Evolutionary conservation across 2,888 invertebrate species (phyloP).

Genomic region (Hirudinaria manillensis): DNA sequence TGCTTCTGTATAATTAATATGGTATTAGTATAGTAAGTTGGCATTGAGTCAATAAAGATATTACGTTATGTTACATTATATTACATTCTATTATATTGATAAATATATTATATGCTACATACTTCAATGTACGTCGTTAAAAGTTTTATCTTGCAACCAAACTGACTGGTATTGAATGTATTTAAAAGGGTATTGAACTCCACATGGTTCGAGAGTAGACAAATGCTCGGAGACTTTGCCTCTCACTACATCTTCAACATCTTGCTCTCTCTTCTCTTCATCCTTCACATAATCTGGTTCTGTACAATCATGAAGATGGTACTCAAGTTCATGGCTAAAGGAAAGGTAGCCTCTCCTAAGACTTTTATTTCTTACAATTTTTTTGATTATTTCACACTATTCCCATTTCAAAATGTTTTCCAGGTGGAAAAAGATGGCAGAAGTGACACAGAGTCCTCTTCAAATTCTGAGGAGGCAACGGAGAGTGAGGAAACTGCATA

Average conservation of each 20-base stretch:
- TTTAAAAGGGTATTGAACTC: constrained; percentile 64
- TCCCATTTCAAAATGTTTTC: not conserved
- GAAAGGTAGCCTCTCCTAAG: constrained; percentile 34
- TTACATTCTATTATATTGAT: too few relatives aligned
- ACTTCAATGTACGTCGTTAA: too few relatives aligned
- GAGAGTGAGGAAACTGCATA: not conserved
- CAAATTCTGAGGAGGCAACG: constrained; percentile 30
- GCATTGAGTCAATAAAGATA: too few relatives aligned
- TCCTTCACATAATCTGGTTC: constrained; percentile 43
- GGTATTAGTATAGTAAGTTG: too few relatives aligned
- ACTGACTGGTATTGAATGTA: too few relatives aligned
- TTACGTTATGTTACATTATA: too few relatives aligned
- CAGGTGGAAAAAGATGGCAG: constrained; percentile 48
- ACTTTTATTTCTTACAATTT: not conserved
- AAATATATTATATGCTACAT: too few relatives aligned
- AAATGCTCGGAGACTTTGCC: constrained; percentile 39
- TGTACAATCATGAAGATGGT: constrained; percentile 57
- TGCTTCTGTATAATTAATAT: too few relatives aligned
- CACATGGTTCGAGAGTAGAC: constrained; percentile 65
- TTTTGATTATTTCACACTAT: not conserved
- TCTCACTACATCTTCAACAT: constrained; percentile 36
- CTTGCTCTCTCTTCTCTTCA: constrained; percentile 39
- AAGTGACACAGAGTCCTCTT: constrained; percentile 45
- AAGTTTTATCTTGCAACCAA: too few relatives aligned
- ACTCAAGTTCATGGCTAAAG: constrained; percentile 33